A percentile compares a stretch with the other conserved stretches of the same genome.
phyloP scores from a whole-genome alignment of 2,888 invertebrate species.

The Cantharis nigra region DNA sequence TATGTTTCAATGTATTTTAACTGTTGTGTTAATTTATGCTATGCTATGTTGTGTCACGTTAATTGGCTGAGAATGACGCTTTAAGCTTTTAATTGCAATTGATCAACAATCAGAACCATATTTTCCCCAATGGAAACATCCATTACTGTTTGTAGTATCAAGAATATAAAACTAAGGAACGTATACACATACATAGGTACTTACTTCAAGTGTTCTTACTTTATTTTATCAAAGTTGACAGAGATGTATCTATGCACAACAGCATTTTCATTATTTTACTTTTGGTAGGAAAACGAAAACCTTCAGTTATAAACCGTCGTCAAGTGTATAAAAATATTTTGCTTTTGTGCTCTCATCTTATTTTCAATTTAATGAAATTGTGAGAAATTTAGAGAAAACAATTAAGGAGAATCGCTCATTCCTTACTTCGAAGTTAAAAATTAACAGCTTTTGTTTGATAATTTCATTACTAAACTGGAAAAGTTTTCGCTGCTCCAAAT shows the following conservation, averaged over 20 bases:
- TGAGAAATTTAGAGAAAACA: neutral
- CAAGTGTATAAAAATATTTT: neutral
- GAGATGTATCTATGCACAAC: neutral
- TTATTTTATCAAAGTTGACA: neutral
- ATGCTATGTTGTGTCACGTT: too few relatives aligned
- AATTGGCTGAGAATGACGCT: too few relatives aligned
- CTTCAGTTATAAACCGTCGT: neutral
- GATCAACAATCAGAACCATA: too few relatives aligned
- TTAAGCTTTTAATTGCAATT: too few relatives aligned
- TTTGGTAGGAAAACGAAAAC: neutral
- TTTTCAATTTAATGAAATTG: neutral
- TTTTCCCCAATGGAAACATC: too few relatives aligned
- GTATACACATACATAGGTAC: neutral
- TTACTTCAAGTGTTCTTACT: neutral
- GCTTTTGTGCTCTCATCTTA: neutral
- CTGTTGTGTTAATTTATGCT: too few relatives aligned
- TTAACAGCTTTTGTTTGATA: neutral
- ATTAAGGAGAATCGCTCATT: neutral
- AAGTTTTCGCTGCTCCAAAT: neutral
- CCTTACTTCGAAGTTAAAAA: neutral
- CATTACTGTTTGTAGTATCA: too few relatives aligned
- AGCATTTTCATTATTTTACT: neutral
- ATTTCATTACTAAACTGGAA: neutral
- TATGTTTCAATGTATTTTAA: too few relatives aligned
- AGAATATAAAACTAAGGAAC: too few relatives aligned